Percentiles rank a stretch among this genome's conserved stretches.
phyloP scores from a whole-genome alignment of 1,140 invertebrate genomes.

The Zaprionus ornatus region DNA sequence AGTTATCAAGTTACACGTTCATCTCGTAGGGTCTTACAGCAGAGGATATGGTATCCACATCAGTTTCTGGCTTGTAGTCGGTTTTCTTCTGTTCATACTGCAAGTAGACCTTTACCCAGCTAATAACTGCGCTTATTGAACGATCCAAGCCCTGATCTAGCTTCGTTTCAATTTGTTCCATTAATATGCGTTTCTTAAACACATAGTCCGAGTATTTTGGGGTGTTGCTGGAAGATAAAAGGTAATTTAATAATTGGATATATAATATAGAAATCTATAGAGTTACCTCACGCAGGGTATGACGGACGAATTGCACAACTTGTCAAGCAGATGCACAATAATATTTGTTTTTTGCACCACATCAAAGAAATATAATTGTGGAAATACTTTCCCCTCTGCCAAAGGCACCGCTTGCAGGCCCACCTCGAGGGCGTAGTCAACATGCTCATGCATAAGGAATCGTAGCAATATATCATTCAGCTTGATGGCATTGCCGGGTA shows the following conservation, averaged over 20 bases:
- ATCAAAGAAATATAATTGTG: slow-evolving; percentile 97
- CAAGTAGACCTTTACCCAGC: slow-evolving; percentile 96
- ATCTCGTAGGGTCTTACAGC: slow-evolving; percentile 84
- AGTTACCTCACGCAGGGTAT: slow-evolving; percentile 94
- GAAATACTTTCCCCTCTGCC: slow-evolving; percentile 92
- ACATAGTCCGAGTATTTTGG: slow-evolving; percentile 94
- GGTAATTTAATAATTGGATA: not conserved
- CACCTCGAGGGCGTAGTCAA: slow-evolving; percentile 98
- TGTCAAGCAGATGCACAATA: slow-evolving; percentile 97
- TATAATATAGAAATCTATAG: slow-evolving; percentile 21
- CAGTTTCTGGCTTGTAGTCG: slow-evolving; percentile 97
- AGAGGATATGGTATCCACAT: slow-evolving; percentile 91
- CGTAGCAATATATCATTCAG: slow-evolving; percentile 95
- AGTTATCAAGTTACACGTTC: not conserved
- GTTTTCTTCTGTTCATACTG: slow-evolving; percentile 97
- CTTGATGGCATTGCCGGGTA: slow-evolving; percentile 91
- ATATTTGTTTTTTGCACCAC: slow-evolving; percentile 97
- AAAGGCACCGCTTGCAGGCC: slow-evolving; percentile 96
- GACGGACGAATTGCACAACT: slow-evolving; percentile 95
- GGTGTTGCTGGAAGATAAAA: slow-evolving; percentile 88
- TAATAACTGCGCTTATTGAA: slow-evolving; percentile 93
- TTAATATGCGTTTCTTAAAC: slow-evolving; percentile 92
- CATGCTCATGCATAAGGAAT: slow-evolving; percentile 95
- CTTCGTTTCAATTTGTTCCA: slow-evolving; percentile 96
- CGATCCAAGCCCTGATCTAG: slow-evolving; percentile 95